phyloP scores from a whole-genome alignment of 1,140 invertebrate species.

The Pentalonia nigronervosa region DNA sequence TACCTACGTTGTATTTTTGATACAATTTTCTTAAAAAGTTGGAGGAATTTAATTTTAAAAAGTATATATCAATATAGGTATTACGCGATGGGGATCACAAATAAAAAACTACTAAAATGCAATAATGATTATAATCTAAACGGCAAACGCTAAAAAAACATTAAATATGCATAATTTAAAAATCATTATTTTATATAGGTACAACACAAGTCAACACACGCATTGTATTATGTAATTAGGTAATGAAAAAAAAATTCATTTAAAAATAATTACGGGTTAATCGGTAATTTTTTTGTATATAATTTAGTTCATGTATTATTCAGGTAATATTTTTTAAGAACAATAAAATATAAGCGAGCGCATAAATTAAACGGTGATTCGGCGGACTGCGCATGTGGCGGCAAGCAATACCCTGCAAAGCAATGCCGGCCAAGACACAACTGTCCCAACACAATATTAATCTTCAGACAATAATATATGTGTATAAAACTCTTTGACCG shows the following conservation, averaged over 20 bases:
- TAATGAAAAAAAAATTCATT: background rate
- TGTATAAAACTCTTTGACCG: background rate
- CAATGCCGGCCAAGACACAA: background rate
- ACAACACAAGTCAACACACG: background rate
- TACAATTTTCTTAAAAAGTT: background rate
- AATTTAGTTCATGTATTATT: constrained; percentile 25
- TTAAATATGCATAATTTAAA: constrained; percentile 29
- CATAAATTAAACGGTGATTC: background rate
- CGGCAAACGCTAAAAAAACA: background rate
- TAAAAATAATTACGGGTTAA: background rate
- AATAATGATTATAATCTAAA: background rate
- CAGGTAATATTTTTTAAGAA: constrained; percentile 23
- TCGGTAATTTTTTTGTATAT: background rate
- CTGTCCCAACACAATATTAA: background rate
- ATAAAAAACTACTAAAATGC: background rate
- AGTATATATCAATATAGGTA: background rate
- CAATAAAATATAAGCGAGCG: background rate
- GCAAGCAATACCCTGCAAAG: background rate
- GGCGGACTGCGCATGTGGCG: background rate
- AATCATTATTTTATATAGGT: background rate
- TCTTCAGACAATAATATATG: background rate
- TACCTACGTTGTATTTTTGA: background rate
- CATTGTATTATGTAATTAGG: background rate
- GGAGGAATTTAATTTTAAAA: background rate
- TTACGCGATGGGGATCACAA: background rate